phyloP scores from a whole-genome alignment of 2,113 vertebrate species.

The Pseudopodoces humilis region DNA sequence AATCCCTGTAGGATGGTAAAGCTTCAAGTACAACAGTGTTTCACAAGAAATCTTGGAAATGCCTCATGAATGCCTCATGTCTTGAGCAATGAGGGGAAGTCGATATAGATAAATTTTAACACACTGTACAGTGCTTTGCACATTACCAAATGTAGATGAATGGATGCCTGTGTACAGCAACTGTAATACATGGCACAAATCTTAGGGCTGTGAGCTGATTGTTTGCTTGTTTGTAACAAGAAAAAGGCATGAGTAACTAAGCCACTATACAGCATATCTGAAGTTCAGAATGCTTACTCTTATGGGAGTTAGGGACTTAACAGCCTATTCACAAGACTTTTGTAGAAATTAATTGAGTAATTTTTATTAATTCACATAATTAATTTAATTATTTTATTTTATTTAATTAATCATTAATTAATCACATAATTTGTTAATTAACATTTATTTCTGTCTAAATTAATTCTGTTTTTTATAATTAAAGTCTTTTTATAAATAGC shows the following conservation, averaged over 20 bases:
- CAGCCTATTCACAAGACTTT: background rate
- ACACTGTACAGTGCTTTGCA: background rate
- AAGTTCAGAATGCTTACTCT: background rate
- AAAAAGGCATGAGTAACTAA: background rate
- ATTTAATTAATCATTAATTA: background rate
- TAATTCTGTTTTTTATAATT: background rate
- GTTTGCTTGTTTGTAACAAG: background rate
- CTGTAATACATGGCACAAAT: background rate
- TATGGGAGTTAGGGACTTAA: background rate
- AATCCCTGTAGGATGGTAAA: background rate
- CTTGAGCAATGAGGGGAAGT: slow-evolving; percentile 6
- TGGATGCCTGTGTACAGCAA: background rate
- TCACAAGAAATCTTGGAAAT: slow-evolving; percentile 5
- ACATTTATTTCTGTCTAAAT: background rate
- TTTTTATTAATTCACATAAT: background rate
- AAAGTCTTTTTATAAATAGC: background rate
- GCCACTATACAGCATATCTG: background rate
- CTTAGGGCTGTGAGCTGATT: background rate
- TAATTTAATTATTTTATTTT: background rate
- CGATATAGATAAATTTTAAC: background rate
- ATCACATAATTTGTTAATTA: background rate
- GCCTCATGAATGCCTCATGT: background rate
- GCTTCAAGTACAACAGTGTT: background rate
- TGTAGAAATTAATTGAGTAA: background rate
- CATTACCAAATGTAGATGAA: background rate